Evolutionary conservation across 2,113 vertebrate genomes (phyloP), one percentile per base, ranked within the genome.

Genomic region (Burhinus oedicnemus): DNA sequence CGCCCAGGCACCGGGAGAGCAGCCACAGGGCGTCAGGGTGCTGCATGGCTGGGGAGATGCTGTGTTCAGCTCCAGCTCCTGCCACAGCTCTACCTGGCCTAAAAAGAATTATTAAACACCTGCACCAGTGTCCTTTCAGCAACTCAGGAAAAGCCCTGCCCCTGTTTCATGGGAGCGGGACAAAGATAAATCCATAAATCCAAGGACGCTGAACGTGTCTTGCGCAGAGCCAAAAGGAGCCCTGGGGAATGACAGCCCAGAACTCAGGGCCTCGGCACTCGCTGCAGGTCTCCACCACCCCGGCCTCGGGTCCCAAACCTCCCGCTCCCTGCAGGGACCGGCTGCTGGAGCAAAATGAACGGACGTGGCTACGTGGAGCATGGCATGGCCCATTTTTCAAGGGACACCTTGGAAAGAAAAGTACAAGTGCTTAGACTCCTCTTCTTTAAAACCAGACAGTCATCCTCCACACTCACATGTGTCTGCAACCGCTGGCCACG

Each of bases 81-180:
- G 19, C n/a, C 27, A 30, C 42, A 69, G n/a, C 18, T 32, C 9
- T 32, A 4, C 9, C 29, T 90, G 34, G 6, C 25, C 82, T 51
- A n/a, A 70, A 42, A 61, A 38, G 12, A 40, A 40, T 32, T 40
- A 78, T 23, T 30, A 23, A 68, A 57, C 10, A 18, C 26, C 9
- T 52, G 42, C 38, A n/a, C 19, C 51, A 7, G 21, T 12, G 38
- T 32, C 58, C 30, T 11, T 81, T 47, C 8, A 3, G 65, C 51
- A 54, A 47, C 26, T 29, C 15, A 4, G 21, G 15, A 60, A 60
- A 12, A 65, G 40, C 20, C 27, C 27, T 15, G 7, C 9, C 34
- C 1, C 2, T 16, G 8, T 21, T 66, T 20, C 1, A 0, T 5
- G 32, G 30, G 25, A 44, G 4, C 0, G 0, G 47, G 57, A 36